phyloP scores from a whole-genome alignment of 2,797 vertebrate genomes.

The Pristis pectinata region DNA sequence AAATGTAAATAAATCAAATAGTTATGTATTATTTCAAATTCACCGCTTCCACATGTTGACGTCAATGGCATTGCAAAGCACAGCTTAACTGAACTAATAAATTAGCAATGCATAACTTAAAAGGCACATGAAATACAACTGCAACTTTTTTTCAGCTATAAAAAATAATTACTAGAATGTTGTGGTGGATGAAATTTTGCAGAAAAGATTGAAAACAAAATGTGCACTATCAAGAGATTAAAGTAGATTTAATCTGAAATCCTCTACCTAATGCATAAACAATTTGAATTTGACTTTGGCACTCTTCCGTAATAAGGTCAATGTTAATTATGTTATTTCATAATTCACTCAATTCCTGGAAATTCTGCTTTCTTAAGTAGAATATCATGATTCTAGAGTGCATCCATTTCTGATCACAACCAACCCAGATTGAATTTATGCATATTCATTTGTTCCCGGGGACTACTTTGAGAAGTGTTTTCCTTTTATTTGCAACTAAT shows the following conservation, averaged over 20 bases:
- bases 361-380: background rate
- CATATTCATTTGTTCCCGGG: background rate
- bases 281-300: background rate
- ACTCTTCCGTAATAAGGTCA: background rate
- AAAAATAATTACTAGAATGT: background rate
- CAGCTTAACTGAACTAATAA: background rate
- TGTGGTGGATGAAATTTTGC: background rate
- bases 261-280: background rate
- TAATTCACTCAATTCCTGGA: background rate
- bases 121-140: background rate
- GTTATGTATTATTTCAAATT: background rate
- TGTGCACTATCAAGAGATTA: background rate
- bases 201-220: background rate
- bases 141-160: background rate
- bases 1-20: background rate
- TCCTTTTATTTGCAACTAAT: background rate
- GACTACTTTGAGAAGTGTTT: background rate
- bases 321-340: background rate
- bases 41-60: background rate
- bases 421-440: background rate
- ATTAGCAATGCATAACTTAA: background rate
- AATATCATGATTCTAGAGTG: background rate
- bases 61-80: background rate
- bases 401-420: background rate
- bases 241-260: background rate